Evolutionary conservation across 1,140 invertebrate species (phyloP).

Genomic region (Mizuhopecten yessoensis): DNA sequence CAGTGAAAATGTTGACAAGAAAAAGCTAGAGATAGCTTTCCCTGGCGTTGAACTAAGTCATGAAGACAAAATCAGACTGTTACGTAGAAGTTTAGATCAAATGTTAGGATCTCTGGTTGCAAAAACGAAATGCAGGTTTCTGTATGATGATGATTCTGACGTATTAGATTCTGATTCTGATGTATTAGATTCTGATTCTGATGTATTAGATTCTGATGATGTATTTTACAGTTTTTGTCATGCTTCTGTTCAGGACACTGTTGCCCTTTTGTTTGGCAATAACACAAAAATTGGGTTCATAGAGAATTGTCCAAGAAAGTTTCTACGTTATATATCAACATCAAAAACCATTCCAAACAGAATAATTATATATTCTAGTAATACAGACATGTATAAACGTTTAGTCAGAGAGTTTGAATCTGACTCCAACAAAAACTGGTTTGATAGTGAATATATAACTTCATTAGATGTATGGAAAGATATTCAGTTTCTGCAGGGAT

Average conservation of each 20-base stretch:
- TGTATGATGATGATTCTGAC: too few species aligned
- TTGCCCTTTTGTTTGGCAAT: neutral
- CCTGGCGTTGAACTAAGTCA: too few species aligned
- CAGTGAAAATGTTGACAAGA: too few species aligned
- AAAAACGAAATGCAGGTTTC: too few species aligned
- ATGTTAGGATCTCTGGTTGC: too few species aligned
- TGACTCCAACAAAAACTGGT: neutral
- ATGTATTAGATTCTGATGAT: too few species aligned
- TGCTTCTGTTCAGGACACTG: neutral
- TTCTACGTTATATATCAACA: neutral
- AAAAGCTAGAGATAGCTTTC: too few species aligned
- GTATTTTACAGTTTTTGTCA: neutral
- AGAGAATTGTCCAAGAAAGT: neutral
- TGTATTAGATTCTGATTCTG: too few species aligned
- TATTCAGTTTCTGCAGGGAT: neutral
- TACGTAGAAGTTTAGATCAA: too few species aligned
- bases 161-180: too few species aligned
- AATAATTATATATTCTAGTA: neutral
- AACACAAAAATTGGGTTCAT: neutral
- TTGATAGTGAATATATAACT: neutral
- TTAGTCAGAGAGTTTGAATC: neutral
- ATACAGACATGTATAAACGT: neutral
- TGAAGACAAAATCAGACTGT: too few species aligned
- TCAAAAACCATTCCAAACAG: neutral
- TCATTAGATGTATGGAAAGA: constrained; percentile 4